Evolutionary conservation across 2,113 vertebrate genomes (phyloP).

Genomic region (Calidris pygmaea): DNA sequence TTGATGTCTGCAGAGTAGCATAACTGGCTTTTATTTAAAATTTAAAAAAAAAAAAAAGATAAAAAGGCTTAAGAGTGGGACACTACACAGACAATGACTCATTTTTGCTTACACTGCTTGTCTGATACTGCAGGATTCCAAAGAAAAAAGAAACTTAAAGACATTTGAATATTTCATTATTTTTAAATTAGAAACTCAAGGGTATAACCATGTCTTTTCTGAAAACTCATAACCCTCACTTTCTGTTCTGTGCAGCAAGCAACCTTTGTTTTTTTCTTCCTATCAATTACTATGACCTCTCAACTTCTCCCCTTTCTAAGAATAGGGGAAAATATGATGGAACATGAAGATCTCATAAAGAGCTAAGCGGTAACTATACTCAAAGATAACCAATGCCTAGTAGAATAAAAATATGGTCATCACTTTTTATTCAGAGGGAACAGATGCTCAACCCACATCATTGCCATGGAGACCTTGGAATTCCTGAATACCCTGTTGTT

Average conservation of each 20-base stretch:
- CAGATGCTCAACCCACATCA: background rate
- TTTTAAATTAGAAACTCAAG: background rate
- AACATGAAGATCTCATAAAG: background rate
- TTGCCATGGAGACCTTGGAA: conserved; percentile 12
- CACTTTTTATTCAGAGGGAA: background rate
- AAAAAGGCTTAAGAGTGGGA: background rate
- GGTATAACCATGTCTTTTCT: background rate
- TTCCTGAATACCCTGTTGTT: background rate
- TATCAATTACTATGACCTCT: background rate
- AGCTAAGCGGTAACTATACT: background rate
- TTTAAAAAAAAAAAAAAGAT: background rate
- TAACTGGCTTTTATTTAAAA: background rate
- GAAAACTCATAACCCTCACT: background rate
- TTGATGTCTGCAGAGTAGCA: background rate
- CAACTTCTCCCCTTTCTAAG: background rate
- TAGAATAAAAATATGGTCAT: background rate
- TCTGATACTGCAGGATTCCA: background rate
- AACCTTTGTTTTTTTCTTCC: background rate
- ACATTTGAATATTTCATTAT: background rate
- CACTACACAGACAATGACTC: background rate
- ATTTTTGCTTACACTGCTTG: background rate
- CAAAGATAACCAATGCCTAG: background rate
- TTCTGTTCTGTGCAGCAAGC: background rate
- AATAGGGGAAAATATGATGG: background rate
- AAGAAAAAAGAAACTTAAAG: background rate